phyloP scores from a whole-genome alignment of 2,113 vertebrate species.

The Periophthalmus modestus region DNA sequence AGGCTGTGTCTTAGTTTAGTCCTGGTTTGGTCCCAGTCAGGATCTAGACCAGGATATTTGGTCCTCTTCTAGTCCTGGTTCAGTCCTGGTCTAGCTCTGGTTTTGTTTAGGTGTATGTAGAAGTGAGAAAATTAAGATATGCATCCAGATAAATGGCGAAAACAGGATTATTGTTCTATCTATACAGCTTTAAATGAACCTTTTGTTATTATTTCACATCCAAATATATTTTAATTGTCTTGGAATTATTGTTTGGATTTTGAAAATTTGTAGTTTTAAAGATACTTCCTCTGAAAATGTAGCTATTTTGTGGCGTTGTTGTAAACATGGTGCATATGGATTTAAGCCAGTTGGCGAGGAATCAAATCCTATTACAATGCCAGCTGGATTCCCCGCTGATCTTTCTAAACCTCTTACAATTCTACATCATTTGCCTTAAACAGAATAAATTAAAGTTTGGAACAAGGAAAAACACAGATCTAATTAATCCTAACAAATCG shows the following conservation, averaged over 20 bases:
- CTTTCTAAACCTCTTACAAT: slow-evolving; percentile 61
- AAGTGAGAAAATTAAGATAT: neutral
- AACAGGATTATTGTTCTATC: neutral
- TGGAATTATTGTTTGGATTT: neutral
- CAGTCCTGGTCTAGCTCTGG: neutral
- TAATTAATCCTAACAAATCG: neutral
- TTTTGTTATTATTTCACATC: neutral
- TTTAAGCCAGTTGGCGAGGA: slow-evolving; percentile 52
- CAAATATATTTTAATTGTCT: no score
- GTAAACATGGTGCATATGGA: slow-evolving; percentile 45
- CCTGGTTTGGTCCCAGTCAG: neutral
- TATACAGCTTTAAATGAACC: neutral
- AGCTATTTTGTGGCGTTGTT: slow-evolving; percentile 25
- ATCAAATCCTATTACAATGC: slow-evolving; percentile 61
- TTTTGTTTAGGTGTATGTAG: neutral
- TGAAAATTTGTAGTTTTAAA: slow-evolving; percentile 7
- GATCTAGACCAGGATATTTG: neutral
- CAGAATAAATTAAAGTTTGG: slow-evolving; percentile 23
- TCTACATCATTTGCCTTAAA: slow-evolving; percentile 39
- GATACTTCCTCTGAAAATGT: slow-evolving; percentile 18
- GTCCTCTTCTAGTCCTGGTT: neutral
- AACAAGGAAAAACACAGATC: slow-evolving; percentile 17
- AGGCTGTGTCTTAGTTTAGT: neutral
- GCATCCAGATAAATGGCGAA: neutral
- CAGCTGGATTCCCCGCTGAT: slow-evolving; percentile 57